Conservation (phyloP, 2,797 vertebrate species). For the Pelobates cultripes region DNA sequence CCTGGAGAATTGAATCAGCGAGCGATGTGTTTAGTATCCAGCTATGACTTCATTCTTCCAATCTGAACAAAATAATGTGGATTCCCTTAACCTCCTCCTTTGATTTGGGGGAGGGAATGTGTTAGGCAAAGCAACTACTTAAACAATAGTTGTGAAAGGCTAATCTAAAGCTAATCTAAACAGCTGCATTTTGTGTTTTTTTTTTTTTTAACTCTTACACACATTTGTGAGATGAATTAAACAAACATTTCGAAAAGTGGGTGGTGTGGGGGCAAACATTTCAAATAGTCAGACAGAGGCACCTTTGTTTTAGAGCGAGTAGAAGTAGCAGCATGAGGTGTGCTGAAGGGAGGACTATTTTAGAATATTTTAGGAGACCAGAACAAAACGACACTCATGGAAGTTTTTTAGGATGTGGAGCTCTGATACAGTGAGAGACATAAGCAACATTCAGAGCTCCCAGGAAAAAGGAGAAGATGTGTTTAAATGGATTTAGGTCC, state of each 20-base stretch:
- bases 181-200: not conserved
- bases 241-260: not conserved
- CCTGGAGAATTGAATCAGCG: slow-evolving; percentile 11
- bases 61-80: no score
- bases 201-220: not conserved
- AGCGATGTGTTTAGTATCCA: slow-evolving; percentile 12
- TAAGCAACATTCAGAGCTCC: no score
- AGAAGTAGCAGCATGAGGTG: no score
- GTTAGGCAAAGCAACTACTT: not conserved
- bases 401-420: no score
- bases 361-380: no score
- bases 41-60: slow-evolving; percentile 40
- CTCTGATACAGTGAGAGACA: no score
- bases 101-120: not conserved
- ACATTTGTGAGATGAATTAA: not conserved
- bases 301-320: no score
- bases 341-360: no score
- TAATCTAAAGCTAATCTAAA: not conserved
- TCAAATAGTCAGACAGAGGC: no score
- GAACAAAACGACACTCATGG: no score
- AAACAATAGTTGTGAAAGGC: not conserved
- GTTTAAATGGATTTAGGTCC: no score
- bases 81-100: not conserved
- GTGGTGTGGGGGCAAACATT: not conserved
- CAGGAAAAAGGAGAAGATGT: no score